A percentile compares a stretch with the other conserved stretches of the same genome.
Conservation (phyloP, 2,113 vertebrate genomes). For the Halcyon senegalensis region DNA sequence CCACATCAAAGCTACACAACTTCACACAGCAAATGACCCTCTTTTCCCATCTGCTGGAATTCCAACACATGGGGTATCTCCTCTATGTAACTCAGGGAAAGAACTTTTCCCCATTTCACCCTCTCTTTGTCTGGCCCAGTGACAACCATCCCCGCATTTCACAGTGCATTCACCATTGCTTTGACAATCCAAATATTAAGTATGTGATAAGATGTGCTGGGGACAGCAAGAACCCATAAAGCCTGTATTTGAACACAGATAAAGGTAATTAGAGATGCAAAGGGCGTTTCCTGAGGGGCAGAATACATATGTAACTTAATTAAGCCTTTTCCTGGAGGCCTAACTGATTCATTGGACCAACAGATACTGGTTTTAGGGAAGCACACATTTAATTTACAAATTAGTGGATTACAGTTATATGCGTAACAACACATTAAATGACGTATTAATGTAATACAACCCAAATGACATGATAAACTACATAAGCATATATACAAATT, state of each 20-base stretch:
- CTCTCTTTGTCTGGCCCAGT: neutral
- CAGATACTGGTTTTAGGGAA: neutral
- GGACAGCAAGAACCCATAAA: neutral
- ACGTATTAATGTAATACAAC: slow-evolving; percentile 75
- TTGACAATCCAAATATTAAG: neutral
- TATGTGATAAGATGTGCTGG: no score
- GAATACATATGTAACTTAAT: neutral
- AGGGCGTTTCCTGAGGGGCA: neutral
- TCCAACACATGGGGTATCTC: neutral
- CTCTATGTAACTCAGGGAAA: neutral
- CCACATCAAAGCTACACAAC: neutral
- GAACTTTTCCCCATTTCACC: neutral
- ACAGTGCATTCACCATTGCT: neutral
- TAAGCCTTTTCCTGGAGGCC: slow-evolving; percentile 18
- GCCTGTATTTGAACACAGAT: neutral
- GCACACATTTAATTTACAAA: slow-evolving; percentile 70
- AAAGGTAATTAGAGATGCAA: neutral
- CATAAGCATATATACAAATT: slow-evolving; percentile 74
- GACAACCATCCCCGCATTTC: neutral
- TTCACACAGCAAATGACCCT: neutral
- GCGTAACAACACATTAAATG: slow-evolving; percentile 72
- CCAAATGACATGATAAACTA: slow-evolving; percentile 72
- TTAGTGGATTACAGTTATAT: slow-evolving; percentile 64
- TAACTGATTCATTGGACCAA: slow-evolving; percentile 33
- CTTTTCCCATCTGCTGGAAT: neutral